Conservation (phyloP, 2,797 vertebrate genomes). For the Todus mexicanus region DNA sequence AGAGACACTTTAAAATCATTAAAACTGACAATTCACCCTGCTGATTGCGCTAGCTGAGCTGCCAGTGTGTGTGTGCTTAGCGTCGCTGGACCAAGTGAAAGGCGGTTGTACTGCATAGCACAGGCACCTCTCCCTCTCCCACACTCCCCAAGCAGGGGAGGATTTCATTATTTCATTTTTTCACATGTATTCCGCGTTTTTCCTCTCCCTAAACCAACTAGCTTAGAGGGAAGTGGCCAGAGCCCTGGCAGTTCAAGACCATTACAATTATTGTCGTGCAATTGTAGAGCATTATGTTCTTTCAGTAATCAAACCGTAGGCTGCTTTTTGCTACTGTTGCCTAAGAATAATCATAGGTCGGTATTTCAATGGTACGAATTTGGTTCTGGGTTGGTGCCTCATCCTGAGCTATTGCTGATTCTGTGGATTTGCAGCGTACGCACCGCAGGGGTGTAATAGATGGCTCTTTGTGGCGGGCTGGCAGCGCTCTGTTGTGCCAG, state of each 20-base stretch:
- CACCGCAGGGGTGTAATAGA: background rate
- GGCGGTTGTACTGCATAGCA: background rate
- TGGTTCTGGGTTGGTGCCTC: slow-evolving; percentile 38
- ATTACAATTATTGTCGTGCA: background rate
- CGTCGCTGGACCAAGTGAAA: accelerated
- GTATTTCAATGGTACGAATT: background rate
- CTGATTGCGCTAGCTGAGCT: background rate
- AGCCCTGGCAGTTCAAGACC: background rate
- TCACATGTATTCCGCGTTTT: background rate
- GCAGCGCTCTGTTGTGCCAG: background rate
- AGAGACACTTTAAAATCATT: slow-evolving; percentile 13
- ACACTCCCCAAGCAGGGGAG: background rate
- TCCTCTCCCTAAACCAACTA: background rate
- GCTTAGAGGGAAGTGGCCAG: background rate
- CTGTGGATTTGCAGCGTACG: background rate
- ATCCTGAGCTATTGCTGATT: slow-evolving; percentile 36
- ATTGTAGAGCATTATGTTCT: background rate
- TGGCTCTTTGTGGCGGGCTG: slow-evolving; percentile 10
- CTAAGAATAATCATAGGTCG: slow-evolving; percentile 7
- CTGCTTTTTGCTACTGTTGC: background rate
- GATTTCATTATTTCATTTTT: background rate
- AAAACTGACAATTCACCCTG: background rate
- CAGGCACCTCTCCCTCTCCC: background rate
- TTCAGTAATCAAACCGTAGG: slow-evolving; percentile 15
- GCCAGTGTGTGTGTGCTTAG: background rate